Conservation (phyloP, 1,140 invertebrate species). For the Sycophaga agraensis region DNA sequence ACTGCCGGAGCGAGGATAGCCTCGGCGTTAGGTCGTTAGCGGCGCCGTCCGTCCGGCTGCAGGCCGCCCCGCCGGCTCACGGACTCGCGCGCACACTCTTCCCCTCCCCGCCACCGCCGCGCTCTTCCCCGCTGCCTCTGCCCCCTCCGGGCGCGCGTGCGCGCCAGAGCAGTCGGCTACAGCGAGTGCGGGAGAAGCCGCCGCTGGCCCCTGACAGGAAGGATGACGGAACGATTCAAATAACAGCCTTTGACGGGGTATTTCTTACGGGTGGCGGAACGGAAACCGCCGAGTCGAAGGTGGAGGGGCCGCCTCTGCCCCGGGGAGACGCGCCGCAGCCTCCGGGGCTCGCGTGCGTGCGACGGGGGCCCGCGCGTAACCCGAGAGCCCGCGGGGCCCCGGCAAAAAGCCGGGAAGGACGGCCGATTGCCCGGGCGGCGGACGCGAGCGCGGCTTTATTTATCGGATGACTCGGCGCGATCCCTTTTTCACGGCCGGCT, state of each 20-base stretch:
- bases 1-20: constrained; percentile 7
- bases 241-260: constrained; percentile 28
- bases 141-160: neutral
- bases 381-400: too few species aligned
- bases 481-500: neutral
- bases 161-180: too few species aligned
- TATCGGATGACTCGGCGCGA: neutral
- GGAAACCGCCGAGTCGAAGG: neutral
- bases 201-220: constrained; percentile 22
- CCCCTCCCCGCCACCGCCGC: neutral
- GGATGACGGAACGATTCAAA: constrained; percentile 31
- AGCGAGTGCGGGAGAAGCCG: neutral
- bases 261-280: constrained; percentile 25
- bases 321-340: constrained; percentile 7
- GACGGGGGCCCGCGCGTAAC: constrained; percentile 5
- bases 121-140: neutral
- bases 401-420: too few species aligned
- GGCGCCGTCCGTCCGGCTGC: constrained; percentile 43
- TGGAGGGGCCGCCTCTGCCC: too few species aligned
- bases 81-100: neutral
- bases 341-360: neutral
- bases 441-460: too few species aligned
- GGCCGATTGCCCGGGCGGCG: too few species aligned
- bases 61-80: neutral
- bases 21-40: constrained; percentile 52